A percentile compares a stretch with the other conserved stretches of the same genome.
These are phyloP conservation scores for Genyomyrus donnyi DNA, from an alignment of 2,113 vertebrate genomes.

Conservation along the genomic window DNA sequence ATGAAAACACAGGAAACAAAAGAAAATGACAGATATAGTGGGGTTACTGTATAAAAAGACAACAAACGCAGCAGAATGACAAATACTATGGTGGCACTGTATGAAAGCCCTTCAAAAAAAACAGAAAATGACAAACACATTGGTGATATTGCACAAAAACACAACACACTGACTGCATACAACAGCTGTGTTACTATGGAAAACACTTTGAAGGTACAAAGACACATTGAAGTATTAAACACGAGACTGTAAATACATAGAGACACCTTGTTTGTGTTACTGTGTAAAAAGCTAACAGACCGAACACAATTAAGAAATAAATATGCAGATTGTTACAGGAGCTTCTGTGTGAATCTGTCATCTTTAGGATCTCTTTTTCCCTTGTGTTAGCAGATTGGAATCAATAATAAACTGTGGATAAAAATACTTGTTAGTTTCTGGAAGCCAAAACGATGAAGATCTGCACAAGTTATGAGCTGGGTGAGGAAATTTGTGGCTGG, in stretches of 20 bases:
- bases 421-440: neutral
- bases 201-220: neutral
- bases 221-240: neutral
- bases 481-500: neutral
- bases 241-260: neutral
- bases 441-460: neutral
- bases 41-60: neutral
- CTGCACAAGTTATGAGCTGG: neutral
- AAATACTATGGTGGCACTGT: neutral
- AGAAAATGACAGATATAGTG: neutral
- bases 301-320: neutral
- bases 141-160: neutral
- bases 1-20: neutral
- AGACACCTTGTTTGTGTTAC: neutral
- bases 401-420: neutral
- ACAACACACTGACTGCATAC: neutral
- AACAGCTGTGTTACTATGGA: neutral
- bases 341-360: neutral
- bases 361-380: neutral
- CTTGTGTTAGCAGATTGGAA: neutral
- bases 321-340: neutral
- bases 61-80: neutral
- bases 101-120: neutral
- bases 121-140: neutral
- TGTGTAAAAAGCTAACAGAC: neutral